Evolutionary conservation across 2,888 invertebrate genomes (phyloP).

Genomic region (Sinelater perroti): DNA sequence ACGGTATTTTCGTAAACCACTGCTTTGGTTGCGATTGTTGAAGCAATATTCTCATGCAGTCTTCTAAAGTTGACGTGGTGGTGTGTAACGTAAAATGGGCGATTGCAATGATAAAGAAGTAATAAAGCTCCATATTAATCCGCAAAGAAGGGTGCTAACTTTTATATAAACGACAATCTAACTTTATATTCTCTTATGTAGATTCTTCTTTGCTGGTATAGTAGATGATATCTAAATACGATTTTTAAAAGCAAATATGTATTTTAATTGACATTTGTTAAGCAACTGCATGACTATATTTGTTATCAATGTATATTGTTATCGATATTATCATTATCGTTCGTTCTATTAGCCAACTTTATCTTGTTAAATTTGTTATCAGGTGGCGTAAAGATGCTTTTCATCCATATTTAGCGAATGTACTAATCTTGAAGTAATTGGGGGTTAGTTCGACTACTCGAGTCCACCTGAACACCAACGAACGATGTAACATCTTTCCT

Average conservation of each 20-base stretch:
- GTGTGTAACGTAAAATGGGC: neutral
- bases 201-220: neutral
- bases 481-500: conserved; percentile 32
- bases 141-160: neutral
- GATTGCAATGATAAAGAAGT: neutral
- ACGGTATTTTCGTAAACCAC: conserved; percentile 10
- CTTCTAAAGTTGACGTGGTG: conserved; percentile 14
- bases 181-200: neutral
- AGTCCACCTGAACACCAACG: neutral
- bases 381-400: no score
- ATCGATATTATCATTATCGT: no score
- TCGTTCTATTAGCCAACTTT: no score
- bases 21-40: conserved; percentile 6
- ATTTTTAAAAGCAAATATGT: neutral
- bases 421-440: no score
- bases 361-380: no score
- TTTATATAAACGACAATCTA: neutral
- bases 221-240: neutral
- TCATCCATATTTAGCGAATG: no score
- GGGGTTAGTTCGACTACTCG: no score
- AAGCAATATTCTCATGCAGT: conserved; percentile 44
- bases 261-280: conserved; percentile 9
- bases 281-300: conserved; percentile 35
- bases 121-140: neutral
- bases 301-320: conserved; percentile 23